Evolutionary conservation across 2,113 vertebrate species (phyloP).

Genomic region (Bos taurus): ARS-UCD2.0 NC_037346.1:16198001-16198500

Average conservation of each 20-base stretch:
- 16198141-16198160: conserved; percentile 58
- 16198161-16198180: conserved; percentile 60
- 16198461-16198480: not conserved
- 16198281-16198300: conserved; percentile 78
- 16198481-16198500: not conserved
- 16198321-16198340: not conserved
- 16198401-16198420: not conserved
- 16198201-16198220: conserved; percentile 73
- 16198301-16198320: conserved; percentile 66
- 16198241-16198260: conserved; percentile 69
- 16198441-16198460: not conserved
- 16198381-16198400: not conserved
- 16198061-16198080: conserved; percentile 46
- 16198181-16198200: conserved; percentile 70
- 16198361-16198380: not conserved
- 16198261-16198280: conserved; percentile 73
- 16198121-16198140: conserved; percentile 14
- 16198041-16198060: conserved; percentile 9
- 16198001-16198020: conserved; percentile 58
- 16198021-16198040: not conserved
- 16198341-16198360: not conserved
- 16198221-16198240: conserved; percentile 74
- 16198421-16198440: not conserved
- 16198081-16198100: conserved; percentile 32
- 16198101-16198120: conserved; percentile 13